Evolutionary conservation across 2,888 invertebrate genomes (phyloP), one percentile per base, ranked within the genome.

Genomic region (Caenorhabditis uteleia): DNA sequence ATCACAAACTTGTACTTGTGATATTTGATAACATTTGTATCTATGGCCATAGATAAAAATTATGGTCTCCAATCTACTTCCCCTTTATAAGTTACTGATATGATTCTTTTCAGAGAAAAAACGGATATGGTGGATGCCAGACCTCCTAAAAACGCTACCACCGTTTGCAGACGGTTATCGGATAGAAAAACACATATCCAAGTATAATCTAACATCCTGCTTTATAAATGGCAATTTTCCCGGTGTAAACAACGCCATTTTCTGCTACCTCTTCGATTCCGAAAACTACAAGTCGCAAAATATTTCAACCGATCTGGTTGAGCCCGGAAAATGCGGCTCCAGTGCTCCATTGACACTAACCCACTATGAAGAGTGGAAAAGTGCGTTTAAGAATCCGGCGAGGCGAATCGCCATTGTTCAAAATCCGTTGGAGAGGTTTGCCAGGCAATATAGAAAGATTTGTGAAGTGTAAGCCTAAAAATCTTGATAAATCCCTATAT

Each of bases 131-230:
- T 62, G 62, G 62, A 56, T 56, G 62, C 56, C 56, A 34, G 62
- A 62, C 25, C 21, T 62, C 1, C 31, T 53, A 16, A 53, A 57
- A 38, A 53, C 57, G 7, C 45, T 62, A 16, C 56, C 62, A 12
- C 56, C 62, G 40, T 62, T 62, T 33, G 62, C 57, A 1, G 53
- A 62, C n/a, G 62, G 62, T 12, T 62, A 57, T 27, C 18, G 62
- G 16, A 12, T 18, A 2, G 62, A 62, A 39, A 53, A 45, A 25
- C 51, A 42, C 25, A 40, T 59, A 7, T 27, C 34, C 23, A 59
- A 51, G 25, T 59, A 59, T 46, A 56, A 62, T 29, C 10, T 62
- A 6, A 39, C 62, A 12, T 21, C 36, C 3, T 62, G 62, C 23
- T 14, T 25, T 2, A 62, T 62, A n/a, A 38, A 46, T 7, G 62